A percentile compares a stretch with the other conserved stretches of the same genome.
Conservation (phyloP, 2,888 invertebrate genomes). For the Argyresthia goedartella region DNA sequence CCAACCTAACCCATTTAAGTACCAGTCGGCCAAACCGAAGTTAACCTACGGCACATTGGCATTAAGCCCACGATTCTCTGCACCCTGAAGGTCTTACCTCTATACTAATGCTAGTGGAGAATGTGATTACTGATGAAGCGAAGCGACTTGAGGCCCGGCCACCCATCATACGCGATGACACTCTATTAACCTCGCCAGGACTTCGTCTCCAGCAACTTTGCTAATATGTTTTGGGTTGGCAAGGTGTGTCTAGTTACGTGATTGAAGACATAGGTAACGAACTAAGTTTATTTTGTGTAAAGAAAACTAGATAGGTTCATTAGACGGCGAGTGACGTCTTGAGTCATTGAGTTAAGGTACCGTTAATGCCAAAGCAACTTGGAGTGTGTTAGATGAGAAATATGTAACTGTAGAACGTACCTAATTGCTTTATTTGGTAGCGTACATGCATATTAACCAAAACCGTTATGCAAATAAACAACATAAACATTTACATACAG, state of each 20-base stretch:
- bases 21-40: too few species aligned
- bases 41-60: too few species aligned
- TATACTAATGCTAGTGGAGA: constrained; percentile 1
- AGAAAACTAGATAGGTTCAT: neutral
- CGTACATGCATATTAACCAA: too few species aligned
- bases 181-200: constrained; percentile 55
- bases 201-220: constrained; percentile 32
- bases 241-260: constrained; percentile 2
- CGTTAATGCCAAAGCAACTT: too few species aligned
- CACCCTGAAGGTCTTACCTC: too few species aligned
- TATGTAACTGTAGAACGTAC: too few species aligned
- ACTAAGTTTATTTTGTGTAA: neutral
- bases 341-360: neutral
- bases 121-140: constrained; percentile 34
- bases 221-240: constrained; percentile 45
- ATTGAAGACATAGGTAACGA: constrained; percentile 1
- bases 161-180: constrained; percentile 62
- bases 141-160: constrained; percentile 37
- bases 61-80: too few species aligned
- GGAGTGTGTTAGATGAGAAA: too few species aligned
- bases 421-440: too few species aligned
- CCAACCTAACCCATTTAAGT: too few species aligned
- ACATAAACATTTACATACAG: too few species aligned
- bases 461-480: too few species aligned
- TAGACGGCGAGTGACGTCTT: neutral